Evolutionary conservation across 2,113 vertebrate genomes (phyloP).

Genomic region (Tenebrosternarchus preto): DNA sequence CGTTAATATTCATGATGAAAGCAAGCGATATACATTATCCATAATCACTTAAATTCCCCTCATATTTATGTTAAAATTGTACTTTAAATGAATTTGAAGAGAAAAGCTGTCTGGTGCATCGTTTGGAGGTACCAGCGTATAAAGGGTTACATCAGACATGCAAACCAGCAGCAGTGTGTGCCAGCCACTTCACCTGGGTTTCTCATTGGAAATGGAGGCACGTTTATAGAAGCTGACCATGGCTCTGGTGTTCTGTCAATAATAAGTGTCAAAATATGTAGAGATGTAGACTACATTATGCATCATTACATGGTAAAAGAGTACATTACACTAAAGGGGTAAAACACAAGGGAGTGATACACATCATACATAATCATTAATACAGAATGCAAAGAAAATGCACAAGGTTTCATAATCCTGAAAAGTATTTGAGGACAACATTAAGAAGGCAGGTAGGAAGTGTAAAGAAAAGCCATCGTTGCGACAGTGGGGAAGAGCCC

Average conservation of each 20-base stretch:
- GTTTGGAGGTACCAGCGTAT: background rate
- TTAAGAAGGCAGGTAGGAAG: background rate
- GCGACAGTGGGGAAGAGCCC: too few species aligned
- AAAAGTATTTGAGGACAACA: background rate
- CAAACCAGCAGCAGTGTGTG: background rate
- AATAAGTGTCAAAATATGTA: too few species aligned
- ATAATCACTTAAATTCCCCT: too few species aligned
- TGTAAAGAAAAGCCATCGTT: background rate
- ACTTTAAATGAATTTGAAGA: too few species aligned
- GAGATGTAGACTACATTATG: background rate
- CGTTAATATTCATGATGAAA: background rate
- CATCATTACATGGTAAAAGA: background rate
- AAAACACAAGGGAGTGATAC: too few species aligned
- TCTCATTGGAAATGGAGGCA: background rate
- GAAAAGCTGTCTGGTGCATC: too few species aligned
- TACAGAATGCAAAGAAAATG: background rate
- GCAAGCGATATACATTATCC: too few species aligned
- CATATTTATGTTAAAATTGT: too few species aligned
- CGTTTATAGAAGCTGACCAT: background rate
- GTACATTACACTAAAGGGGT: background rate
- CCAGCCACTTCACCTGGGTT: background rate
- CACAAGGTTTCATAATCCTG: background rate
- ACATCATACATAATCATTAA: background rate
- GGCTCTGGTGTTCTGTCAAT: background rate
- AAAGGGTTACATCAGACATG: background rate